These are phyloP conservation scores for Chaenogobius annularis DNA, from an alignment of 2,113 vertebrate species.

Conservation along the genomic window DNA sequence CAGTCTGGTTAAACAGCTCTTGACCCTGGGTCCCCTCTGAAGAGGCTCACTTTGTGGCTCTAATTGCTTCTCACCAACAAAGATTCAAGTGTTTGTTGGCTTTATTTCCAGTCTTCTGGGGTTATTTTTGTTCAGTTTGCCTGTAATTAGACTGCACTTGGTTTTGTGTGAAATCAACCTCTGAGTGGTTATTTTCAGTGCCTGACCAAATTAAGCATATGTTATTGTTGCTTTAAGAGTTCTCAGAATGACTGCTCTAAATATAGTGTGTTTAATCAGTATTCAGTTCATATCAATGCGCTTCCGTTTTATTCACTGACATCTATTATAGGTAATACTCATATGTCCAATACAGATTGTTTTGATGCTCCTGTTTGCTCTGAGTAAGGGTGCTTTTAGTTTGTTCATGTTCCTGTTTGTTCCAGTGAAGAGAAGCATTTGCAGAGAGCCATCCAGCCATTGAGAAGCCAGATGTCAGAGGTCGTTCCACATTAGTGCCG, in stretches of 20 bases:
- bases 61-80: constrained; percentile 66
- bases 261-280: background rate
- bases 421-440: constrained; percentile 54
- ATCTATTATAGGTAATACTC: background rate
- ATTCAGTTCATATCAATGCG: constrained; percentile 5
- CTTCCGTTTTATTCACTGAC: background rate
- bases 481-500: constrained; percentile 73
- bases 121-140: constrained; percentile 40
- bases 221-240: constrained; percentile 17
- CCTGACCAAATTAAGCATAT: constrained; percentile 22
- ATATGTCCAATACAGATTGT: constrained; percentile 18
- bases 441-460: constrained; percentile 59
- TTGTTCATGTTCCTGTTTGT: constrained; percentile 60
- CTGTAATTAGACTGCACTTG: constrained; percentile 8
- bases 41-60: constrained; percentile 41
- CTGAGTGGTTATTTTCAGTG: constrained; percentile 14
- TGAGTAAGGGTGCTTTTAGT: constrained; percentile 45
- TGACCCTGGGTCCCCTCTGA: constrained; percentile 46
- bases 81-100: constrained; percentile 30
- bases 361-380: constrained; percentile 3
- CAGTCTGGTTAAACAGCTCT: constrained; percentile 52
- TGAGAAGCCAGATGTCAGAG: constrained; percentile 72
- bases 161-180: constrained; percentile 14
- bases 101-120: constrained; percentile 46
- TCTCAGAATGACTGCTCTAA: background rate